These are phyloP conservation scores for Ciona savignyi DNA, from an alignment of 23 tunicate genomes.

Conservation along the genomic window DNA sequence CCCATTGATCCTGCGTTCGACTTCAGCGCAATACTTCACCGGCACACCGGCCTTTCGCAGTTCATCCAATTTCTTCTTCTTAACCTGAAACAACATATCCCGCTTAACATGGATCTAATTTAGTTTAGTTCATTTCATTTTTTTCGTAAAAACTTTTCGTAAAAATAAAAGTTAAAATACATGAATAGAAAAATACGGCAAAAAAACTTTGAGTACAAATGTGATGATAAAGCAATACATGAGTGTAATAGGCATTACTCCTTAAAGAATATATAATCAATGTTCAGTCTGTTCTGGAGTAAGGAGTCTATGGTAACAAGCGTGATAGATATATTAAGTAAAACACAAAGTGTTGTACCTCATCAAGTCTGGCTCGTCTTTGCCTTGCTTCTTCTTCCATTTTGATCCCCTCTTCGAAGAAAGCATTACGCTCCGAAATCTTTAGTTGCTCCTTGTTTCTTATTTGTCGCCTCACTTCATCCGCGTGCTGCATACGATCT, in stretches of 20 bases:
- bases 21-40: slow-evolving; percentile 92
- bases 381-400: slow-evolving; percentile 97
- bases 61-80: slow-evolving; percentile 76
- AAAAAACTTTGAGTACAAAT: too few relatives aligned
- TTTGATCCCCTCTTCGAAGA: slow-evolving; percentile 94
- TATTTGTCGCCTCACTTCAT: slow-evolving; percentile 89
- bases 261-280: too few relatives aligned
- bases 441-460: slow-evolving; percentile 62
- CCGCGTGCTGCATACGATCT: slow-evolving; percentile 57
- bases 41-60: slow-evolving; percentile 93
- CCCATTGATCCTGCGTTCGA: slow-evolving; percentile 63
- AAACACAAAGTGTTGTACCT: slow-evolving; percentile 20
- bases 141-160: too few relatives aligned
- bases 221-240: too few relatives aligned
- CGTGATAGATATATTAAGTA: too few relatives aligned
- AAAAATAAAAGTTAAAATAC: too few relatives aligned
- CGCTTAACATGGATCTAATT: too few relatives aligned
- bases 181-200: too few relatives aligned
- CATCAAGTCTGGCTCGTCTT: slow-evolving; percentile 66
- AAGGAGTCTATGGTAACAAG: too few relatives aligned
- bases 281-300: too few relatives aligned
- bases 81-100: slow-evolving; percentile 34
- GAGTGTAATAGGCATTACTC: too few relatives aligned
- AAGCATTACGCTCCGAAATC: slow-evolving; percentile 64
- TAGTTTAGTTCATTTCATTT: too few relatives aligned